phyloP scores from a whole-genome alignment of 2,113 vertebrate genomes.

The Papio anubis region DNA sequence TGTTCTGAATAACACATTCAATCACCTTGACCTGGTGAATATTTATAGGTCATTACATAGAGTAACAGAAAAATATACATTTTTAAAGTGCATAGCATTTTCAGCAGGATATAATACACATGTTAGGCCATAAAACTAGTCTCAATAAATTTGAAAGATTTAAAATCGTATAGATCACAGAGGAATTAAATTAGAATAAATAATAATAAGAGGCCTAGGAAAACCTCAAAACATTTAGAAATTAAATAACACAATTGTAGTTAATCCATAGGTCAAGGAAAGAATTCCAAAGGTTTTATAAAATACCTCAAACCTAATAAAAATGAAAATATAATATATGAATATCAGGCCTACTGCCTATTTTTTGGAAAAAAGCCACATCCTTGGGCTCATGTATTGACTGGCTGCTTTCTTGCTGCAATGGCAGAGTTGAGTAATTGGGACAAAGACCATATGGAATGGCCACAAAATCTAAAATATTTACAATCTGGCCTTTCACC shows the following conservation, averaged over 20 bases:
- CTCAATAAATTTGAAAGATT: background rate
- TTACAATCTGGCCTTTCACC: background rate
- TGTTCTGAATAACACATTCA: background rate
- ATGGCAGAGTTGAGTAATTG: background rate
- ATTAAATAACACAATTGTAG: background rate
- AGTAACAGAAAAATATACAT: background rate
- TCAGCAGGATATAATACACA: background rate
- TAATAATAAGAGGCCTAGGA: background rate
- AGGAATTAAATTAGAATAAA: background rate
- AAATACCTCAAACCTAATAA: background rate
- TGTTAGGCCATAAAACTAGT: background rate
- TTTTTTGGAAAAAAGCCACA: background rate
- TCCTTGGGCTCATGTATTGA: background rate
- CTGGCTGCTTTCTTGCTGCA: background rate
- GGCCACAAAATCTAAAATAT: background rate
- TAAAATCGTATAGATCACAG: background rate
- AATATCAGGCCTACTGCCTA: background rate
- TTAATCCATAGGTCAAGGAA: background rate
- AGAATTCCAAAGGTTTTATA: background rate
- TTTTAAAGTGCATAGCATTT: background rate
- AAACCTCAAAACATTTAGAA: background rate
- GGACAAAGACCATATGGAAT: background rate
- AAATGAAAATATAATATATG: background rate
- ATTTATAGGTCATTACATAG: background rate
- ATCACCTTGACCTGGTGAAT: background rate